Base-by-base conservation (phyloP, 2,113 vertebrate genomes). In the Rana temporaria region DNA sequence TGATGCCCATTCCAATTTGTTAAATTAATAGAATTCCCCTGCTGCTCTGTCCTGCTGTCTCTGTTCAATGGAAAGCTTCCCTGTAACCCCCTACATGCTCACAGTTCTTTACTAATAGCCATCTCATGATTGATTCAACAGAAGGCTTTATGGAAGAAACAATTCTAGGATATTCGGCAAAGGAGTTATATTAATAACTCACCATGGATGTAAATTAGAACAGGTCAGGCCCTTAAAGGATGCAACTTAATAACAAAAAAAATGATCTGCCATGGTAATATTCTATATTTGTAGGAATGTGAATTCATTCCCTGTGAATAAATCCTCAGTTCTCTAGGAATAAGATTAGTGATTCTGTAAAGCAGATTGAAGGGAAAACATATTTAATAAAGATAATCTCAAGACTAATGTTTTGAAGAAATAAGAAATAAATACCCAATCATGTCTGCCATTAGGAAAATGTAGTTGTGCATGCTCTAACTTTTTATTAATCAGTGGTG, bases 371-470 rank as follows among this genome's bases (percentile, higher is more conserved):
- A 59, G 62, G 30, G 70, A 57, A 70, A 80, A 56, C 80, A 82
- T 75, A 74, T 74, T 81, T 81, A 81, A 81, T 82, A 82, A 74
- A 66, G 80, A 82, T 82, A 74, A 82, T 82, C 80, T 74, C 70
- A 67, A 82, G 63, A 75, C 63, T 76, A 82, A 82, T 68, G 63
- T 82, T 82, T 68, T 26, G 71, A 76, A 68, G 63, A 19, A 66
- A 42, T 20, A 38, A 18, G 32, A 67, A 19, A 74, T 57, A 59
- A 81, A 82, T 42, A 66, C 11, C 52, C 62, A 74, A 20, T 81
- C 60, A 65, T 4, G 26, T 38, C 55, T 82, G 55, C 22, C 17
- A 73, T 81, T 65, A 73, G 38, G 60, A 24, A 57, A 62, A 42
- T 68, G 30, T 26, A 59, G 57, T 24, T 48, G 19, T 24, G 42